Conservation (phyloP, 92 coral and sea anemone genomes). For the Heliopora coerulea region DNA sequence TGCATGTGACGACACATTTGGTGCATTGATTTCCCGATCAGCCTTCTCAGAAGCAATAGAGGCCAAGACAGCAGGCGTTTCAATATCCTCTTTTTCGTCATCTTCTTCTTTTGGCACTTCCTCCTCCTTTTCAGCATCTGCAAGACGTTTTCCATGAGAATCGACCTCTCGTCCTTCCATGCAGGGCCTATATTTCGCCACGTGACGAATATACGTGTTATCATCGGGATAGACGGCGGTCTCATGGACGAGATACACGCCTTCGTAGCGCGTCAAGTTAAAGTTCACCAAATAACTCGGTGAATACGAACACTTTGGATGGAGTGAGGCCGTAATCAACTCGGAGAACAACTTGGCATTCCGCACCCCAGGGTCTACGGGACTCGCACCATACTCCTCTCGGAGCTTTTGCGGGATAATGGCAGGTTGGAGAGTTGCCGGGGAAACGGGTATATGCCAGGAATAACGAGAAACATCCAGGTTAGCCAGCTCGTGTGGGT, state of each 20-base stretch:
- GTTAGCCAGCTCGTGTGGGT: slow-evolving; percentile 53
- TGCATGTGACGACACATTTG: neutral
- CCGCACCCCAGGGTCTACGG: neutral
- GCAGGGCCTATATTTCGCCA: slow-evolving; percentile 71
- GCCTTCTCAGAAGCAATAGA: neutral
- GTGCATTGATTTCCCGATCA: neutral
- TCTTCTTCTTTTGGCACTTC: neutral
- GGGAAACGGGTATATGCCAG: slow-evolving; percentile 71
- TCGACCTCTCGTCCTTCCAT: slow-evolving; percentile 55
- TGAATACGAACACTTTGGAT: slow-evolving; percentile 63
- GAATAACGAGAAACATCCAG: slow-evolving; percentile 77
- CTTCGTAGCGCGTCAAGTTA: slow-evolving; percentile 74
- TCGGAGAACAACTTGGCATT: neutral
- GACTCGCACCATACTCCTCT: neutral
- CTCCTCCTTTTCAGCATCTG: neutral
- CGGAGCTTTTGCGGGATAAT: slow-evolving; percentile 45
- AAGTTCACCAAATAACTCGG: slow-evolving; percentile 93
- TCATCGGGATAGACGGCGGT: slow-evolving; percentile 89
- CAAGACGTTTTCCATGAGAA: slow-evolving; percentile 72
- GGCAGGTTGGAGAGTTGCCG: slow-evolving; percentile 62
- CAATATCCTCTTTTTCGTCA: neutral
- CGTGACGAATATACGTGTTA: slow-evolving; percentile 66
- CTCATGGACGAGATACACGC: slow-evolving; percentile 85
- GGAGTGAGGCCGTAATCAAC: slow-evolving; percentile 9
- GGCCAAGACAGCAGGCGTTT: neutral